phyloP scores from a whole-genome alignment of 2,888 invertebrate species.

The Alitta virens region DNA sequence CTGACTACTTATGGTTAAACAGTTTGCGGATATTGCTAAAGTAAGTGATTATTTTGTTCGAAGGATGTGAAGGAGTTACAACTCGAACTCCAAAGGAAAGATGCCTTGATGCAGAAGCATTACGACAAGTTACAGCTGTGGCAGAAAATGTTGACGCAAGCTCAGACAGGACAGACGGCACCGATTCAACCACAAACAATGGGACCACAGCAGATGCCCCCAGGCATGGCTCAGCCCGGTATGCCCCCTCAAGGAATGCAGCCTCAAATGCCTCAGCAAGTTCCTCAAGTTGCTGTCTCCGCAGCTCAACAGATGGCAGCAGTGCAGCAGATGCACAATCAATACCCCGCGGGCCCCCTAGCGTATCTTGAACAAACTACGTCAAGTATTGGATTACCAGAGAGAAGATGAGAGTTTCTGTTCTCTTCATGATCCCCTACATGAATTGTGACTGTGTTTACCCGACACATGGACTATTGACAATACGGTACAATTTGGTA shows the following conservation, averaged over 20 bases:
- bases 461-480: no score
- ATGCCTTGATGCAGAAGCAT: constrained; percentile 81
- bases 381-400: constrained; percentile 77
- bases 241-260: constrained; percentile 10
- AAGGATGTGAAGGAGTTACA: constrained; percentile 81
- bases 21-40: no score
- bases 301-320: constrained; percentile 17
- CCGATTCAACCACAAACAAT: constrained; percentile 22
- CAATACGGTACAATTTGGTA: no score
- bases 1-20: no score
- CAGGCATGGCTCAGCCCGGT: constrained; percentile 4
- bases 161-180: constrained; percentile 11
- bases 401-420: constrained; percentile 12
- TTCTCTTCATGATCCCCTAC: no score
- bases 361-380: constrained; percentile 87
- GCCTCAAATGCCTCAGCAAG: constrained; percentile 15
- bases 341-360: constrained; percentile 66
- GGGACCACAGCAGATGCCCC: constrained; percentile 18
- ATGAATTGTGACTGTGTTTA: no score
- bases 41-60: no score
- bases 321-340: constrained; percentile 41
- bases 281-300: constrained; percentile 6
- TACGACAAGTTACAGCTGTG: constrained; percentile 87
- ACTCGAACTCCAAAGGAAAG: constrained; percentile 83
- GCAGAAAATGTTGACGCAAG: constrained; percentile 71